Evolutionary conservation across 1,140 invertebrate genomes (phyloP), one percentile per base, ranked within the genome.

Genomic region (Rhynchophorus ferrugineus): DNA sequence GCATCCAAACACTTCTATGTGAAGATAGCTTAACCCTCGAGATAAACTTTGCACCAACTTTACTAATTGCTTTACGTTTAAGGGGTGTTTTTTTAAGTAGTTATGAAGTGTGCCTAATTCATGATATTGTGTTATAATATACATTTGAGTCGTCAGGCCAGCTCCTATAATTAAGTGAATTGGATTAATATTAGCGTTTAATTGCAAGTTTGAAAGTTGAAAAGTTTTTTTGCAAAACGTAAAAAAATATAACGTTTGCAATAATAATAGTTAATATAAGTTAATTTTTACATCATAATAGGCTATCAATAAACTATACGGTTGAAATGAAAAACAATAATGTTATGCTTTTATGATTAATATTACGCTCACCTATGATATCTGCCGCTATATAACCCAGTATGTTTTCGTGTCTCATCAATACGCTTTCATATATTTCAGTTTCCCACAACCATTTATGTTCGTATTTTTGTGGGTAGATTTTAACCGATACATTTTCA

Each of bases 391-490:
- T 87, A 64, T 88, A 91, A n/a, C 91, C 91, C 34, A 97, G 76
- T 53, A 96, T 91, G 71, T 95, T 94, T 64, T 95, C 90, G 72
- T 96, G 92, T 37, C 92, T 76, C 77, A 96, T 84, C 33, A 95
- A 76, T 0, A 90, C 85, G 0, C 91, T 94, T 66, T 94, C 89
- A 66, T 95, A 95, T 42, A 95, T 91, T 68, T 94, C 87, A 7
- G 85, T 87, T 69, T 95, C 91, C 16, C 91, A 72, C 64, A 86
- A 85, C 91, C 91, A 95, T 20, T 86, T 89, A 0, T 83, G 80
- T 72, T 95, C 91, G 65, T 90, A 87, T 2, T 84, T 80, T 0
- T 87, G 87, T 68, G 87, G 87, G 69, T 91, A 91, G 1, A 88
- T 81, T 68, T 95, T 96, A 13, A 94, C 91, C 22, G 92, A 91